Percentiles rank a stretch among this genome's conserved stretches.
These are phyloP conservation scores for Euproctis similis DNA, from an alignment of 2,888 invertebrate genomes.

Conservation along the genomic window DNA sequence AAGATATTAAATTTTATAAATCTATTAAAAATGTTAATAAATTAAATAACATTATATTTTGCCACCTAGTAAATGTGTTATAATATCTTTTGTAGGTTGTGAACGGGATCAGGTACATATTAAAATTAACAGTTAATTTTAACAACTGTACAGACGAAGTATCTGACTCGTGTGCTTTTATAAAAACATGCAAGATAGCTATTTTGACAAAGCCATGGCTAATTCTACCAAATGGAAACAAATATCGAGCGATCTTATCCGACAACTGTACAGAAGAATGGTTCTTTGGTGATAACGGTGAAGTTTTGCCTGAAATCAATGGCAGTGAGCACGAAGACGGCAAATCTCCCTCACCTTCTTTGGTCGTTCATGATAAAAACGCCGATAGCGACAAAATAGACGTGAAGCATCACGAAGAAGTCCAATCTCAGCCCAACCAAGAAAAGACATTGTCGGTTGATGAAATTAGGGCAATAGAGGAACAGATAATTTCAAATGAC, in stretches of 20 bases:
- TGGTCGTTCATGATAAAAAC: slow-evolving; percentile 36
- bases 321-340: slow-evolving; percentile 28
- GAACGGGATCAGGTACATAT: slow-evolving; percentile 75
- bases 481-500: slow-evolving; percentile 53
- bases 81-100: slow-evolving; percentile 65
- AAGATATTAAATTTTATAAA: no score
- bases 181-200: slow-evolving; percentile 74
- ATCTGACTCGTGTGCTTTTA: slow-evolving; percentile 37
- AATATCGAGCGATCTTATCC: slow-evolving; percentile 75
- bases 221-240: slow-evolving; percentile 70
- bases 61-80: no score
- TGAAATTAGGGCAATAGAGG: slow-evolving; percentile 49
- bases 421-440: slow-evolving; percentile 37
- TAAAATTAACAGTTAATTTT: slow-evolving; percentile 68
- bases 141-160: slow-evolving; percentile 52
- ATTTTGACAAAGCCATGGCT: slow-evolving; percentile 81
- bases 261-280: slow-evolving; percentile 80
- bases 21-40: no score
- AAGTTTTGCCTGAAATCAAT: slow-evolving; percentile 30
- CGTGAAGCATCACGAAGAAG: slow-evolving; percentile 39
- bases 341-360: slow-evolving; percentile 20
- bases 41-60: no score
- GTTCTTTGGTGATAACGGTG: slow-evolving; percentile 59
- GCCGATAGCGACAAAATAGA: slow-evolving; percentile 47
- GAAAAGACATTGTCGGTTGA: slow-evolving; percentile 43